Evolutionary conservation across 2,113 vertebrate genomes (phyloP), one percentile per base, ranked within the genome.

Genomic region (Oenanthe oenanthe): DNA sequence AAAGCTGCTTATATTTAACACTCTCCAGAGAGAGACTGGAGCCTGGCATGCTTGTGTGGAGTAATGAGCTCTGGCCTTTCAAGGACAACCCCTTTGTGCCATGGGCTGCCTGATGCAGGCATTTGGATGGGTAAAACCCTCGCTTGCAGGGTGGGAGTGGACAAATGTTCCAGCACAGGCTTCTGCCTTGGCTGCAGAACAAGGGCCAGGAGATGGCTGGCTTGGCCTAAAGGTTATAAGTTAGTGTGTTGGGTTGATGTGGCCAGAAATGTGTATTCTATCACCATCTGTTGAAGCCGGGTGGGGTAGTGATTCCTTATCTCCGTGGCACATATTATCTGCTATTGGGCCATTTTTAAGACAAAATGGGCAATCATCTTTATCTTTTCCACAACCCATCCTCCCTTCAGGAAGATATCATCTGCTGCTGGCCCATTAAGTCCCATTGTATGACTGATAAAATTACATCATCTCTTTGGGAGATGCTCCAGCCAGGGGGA

Each of bases 1-100:
- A 38, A 93, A 84, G 36, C 76, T 80, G 60, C 57, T 92, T 84
- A 22, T 60, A 81, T 92, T 91, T 95, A 89, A 77, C 73, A 40
- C 57, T 60, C 28, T 63, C 26, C 24, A 38, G 65, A 63, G 81
- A 42, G 57, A 81, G 10, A 6, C 76, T 36, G 43, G 40, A 91
- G 61, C 76, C 24, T 71, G 68, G 24, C 26, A 8, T 58, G 26
- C 16, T 87, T 28, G 14, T 40, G 17, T 53, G 58, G 34, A 45
- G 20, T 60, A 75, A 78, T 0, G 1, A 94, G 22, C n/a, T 75
- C 45, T 83, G 1, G 0, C 50, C 17, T 89, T 85, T 85, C 45
- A 76, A 62, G 67, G 62, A 72, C 62, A 88, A 9, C 8, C 17
- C 32, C 38, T 6, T 61, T 57, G 40, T 57, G 43, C 81, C 62